Conservation (phyloP, 2,888 invertebrate species). For the Oxycera nigricornis region DNA sequence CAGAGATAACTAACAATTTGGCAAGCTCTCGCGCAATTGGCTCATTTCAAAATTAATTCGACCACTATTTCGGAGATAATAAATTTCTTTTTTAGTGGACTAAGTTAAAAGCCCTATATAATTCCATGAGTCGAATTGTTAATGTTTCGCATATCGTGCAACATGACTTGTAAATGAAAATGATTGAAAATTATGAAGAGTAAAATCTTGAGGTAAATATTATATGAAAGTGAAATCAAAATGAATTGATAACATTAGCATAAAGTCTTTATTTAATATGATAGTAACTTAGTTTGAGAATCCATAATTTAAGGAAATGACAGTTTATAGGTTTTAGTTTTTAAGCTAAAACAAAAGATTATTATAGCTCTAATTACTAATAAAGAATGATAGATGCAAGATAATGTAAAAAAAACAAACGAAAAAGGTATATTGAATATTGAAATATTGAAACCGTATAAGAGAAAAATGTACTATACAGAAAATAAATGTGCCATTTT, state of each 20-base stretch:
- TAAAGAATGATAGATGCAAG: conserved; percentile 44
- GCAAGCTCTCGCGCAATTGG: too few relatives aligned
- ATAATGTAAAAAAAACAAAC: conserved; percentile 43
- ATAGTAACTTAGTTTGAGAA: conserved; percentile 44
- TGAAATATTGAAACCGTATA: conserved; percentile 42
- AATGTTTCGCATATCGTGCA: background rate
- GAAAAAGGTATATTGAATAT: conserved; percentile 42
- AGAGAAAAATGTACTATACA: conserved; percentile 45
- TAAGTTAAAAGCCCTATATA: too few relatives aligned
- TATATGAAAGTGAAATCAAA: conserved; percentile 5
- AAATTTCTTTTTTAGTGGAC: background rate
- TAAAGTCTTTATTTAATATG: conserved; percentile 42
- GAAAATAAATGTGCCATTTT: conserved; percentile 50
- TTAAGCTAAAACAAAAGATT: conserved; percentile 33
- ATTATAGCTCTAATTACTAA: conserved; percentile 43
- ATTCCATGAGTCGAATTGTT: background rate
- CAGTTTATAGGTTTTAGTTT: conserved; percentile 44
- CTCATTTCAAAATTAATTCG: background rate
- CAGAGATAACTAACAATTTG: too few relatives aligned
- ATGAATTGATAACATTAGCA: conserved; percentile 27
- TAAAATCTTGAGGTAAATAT: background rate
- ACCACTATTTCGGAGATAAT: background rate
- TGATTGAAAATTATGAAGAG: conserved; percentile 6
- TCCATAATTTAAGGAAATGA: conserved; percentile 44
- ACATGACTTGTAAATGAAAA: background rate